Percentiles rank a stretch among this genome's conserved stretches.
Evolutionary conservation across 1,140 invertebrate species (phyloP).

Genomic region (Lysiphlebus fabarum): DNA sequence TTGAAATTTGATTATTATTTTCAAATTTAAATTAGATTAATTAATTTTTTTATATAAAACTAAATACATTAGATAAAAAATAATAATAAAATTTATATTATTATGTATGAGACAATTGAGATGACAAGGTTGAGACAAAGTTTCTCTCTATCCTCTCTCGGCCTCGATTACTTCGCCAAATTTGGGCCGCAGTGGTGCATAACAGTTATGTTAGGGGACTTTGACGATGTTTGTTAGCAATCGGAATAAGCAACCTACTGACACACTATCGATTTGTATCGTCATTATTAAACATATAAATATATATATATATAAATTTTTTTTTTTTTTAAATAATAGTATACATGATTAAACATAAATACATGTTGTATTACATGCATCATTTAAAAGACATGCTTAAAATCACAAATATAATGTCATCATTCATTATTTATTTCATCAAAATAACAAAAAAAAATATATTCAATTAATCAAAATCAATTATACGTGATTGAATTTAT

Average conservation of each 20-base stretch:
- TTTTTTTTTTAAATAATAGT: neutral
- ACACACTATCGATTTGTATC: conserved; percentile 43
- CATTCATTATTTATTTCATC: too few species aligned
- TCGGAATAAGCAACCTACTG: conserved; percentile 47
- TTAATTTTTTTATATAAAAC: too few species aligned
- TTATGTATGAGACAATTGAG: too few species aligned
- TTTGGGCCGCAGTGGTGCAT: conserved; percentile 32
- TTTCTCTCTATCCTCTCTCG: conserved; percentile 16
- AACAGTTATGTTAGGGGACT: conserved; percentile 13
- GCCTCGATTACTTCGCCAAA: conserved; percentile 36
- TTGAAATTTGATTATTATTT: too few species aligned
- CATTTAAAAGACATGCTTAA: neutral
- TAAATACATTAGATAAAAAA: too few species aligned
- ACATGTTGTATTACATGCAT: neutral
- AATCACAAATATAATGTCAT: too few species aligned
- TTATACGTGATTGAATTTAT: too few species aligned
- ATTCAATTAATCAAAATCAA: too few species aligned
- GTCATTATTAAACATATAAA: conserved; percentile 24
- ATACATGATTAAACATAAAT: neutral
- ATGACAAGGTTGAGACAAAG: too few species aligned
- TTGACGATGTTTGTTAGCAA: conserved; percentile 14
- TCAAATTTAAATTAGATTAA: too few species aligned
- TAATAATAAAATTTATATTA: too few species aligned
- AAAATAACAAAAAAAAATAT: too few species aligned
- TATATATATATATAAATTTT: neutral